A percentile compares a stretch with the other conserved stretches of the same genome.
Evolutionary conservation across 2,888 invertebrate species (phyloP).

Genomic region (Myopa testacea): DNA sequence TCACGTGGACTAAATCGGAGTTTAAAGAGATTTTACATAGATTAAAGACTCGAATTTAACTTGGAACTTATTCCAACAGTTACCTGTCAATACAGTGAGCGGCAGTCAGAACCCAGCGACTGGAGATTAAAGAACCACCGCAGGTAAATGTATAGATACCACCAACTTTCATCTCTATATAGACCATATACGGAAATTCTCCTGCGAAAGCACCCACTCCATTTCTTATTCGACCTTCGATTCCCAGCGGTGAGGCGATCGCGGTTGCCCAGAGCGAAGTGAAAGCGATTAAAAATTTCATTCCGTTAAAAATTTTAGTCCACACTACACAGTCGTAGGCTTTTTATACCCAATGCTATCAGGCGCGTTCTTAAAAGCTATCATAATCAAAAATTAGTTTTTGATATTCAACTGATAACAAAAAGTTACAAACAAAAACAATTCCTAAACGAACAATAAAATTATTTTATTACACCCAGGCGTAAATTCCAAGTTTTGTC

Average conservation of each 20-base stretch:
- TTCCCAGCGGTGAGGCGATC: neutral
- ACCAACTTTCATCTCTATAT: neutral
- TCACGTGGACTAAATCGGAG: neutral
- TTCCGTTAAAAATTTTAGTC: too few relatives aligned
- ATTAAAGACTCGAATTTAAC: neutral
- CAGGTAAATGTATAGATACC: neutral
- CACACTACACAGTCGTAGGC: too few relatives aligned
- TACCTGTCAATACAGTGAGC: neutral
- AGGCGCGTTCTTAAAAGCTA: too few relatives aligned
- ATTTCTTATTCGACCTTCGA: neutral
- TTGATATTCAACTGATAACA: too few relatives aligned
- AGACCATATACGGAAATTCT: constrained; percentile 3
- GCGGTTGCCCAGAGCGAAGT: neutral
- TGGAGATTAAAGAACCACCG: constrained; percentile 4
- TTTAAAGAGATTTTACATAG: neutral
- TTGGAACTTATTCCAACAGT: neutral
- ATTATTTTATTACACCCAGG: too few relatives aligned
- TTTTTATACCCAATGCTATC: too few relatives aligned
- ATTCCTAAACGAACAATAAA: too few relatives aligned
- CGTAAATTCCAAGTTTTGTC: too few relatives aligned
- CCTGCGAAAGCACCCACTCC: neutral
- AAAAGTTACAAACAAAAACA: too few relatives aligned
- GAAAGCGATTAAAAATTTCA: neutral
- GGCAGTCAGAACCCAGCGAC: neutral
- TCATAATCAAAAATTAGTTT: too few relatives aligned